Base-by-base conservation (phyloP, 2,888 invertebrate species). In the Octonoba sinensis region DNA sequence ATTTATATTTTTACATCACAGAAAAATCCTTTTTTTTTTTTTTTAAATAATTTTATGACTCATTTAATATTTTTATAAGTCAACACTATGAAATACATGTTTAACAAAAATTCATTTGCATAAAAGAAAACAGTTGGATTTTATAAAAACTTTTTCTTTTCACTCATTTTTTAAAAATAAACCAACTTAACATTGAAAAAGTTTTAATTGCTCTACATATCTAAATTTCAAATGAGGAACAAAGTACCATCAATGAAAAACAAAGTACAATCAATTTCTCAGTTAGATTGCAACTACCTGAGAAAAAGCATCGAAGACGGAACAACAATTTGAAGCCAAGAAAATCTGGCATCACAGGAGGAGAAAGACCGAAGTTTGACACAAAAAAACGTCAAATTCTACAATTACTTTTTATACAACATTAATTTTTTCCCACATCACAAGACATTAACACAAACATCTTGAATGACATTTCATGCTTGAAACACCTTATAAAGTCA, bases 241-340 rank as follows among this genome's bases (percentile, higher is more conserved):
- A 71, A 78, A 78, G 59, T 78, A 78, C 78, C 78, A 78, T 72
- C 72, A 72, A 72, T 71, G 71, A 57, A 71, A 71, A 77, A 71
- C 47, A 64, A 77, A 65, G 64, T 57, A 70, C 69, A n/a, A 54
- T 54, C 27, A 59, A 64, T n/a, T 62, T 78, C 66, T 57, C 59
- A 71, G 59, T 59, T 16, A 72, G 78, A 59, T 66, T 46, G 16
- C 11, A 78, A 78, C 76, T 70, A 72, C 72, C 72, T 78, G 78
- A 78, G 72, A 78, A 75, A 62, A 69, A 67, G 60, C 59, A 27
- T 72, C 65, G 13, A 44, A 66, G 56, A 78, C 66, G 57, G 56
- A 59, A 54, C 54, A 78, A 78, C 78, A 67, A 44, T 62, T 11
- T 36, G 62, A 62, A 62, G 46, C 36, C 36, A 62, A 44, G 36